Evolutionary conservation across 2,888 invertebrate genomes (phyloP).

Genomic region (Monoplex corrugatus): DNA sequence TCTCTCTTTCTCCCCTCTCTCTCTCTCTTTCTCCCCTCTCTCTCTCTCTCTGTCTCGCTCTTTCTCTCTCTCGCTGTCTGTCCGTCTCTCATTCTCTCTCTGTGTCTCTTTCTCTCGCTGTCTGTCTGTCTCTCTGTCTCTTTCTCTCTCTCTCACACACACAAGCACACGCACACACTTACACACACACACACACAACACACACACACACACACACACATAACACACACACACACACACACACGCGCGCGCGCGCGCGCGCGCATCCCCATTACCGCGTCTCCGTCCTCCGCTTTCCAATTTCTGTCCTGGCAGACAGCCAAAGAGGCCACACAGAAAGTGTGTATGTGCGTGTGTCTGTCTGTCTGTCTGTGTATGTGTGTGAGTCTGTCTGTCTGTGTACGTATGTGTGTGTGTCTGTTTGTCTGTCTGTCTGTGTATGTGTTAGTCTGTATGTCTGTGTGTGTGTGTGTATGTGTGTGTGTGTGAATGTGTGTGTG

Average conservation of each 20-base stretch:
- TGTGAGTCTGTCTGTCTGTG: constrained; percentile 4
- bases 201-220: background rate
- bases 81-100: background rate
- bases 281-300: no score
- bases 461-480: background rate
- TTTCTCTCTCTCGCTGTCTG: background rate
- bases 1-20: no score
- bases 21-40: no score
- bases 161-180: no score
- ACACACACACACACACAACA: no score
- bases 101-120: background rate
- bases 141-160: no score
- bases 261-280: no score
- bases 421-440: background rate
- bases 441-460: background rate
- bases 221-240: background rate
- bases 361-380: background rate
- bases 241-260: background rate
- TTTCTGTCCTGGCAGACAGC: no score
- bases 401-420: background rate
- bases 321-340: no score
- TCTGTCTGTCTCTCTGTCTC: no score
- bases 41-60: no score
- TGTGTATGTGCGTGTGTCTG: no score
- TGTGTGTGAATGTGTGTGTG: background rate